Evolutionary conservation across 2,113 vertebrate species (phyloP).

Genomic region (Apistogramma diplotaenia): DNA sequence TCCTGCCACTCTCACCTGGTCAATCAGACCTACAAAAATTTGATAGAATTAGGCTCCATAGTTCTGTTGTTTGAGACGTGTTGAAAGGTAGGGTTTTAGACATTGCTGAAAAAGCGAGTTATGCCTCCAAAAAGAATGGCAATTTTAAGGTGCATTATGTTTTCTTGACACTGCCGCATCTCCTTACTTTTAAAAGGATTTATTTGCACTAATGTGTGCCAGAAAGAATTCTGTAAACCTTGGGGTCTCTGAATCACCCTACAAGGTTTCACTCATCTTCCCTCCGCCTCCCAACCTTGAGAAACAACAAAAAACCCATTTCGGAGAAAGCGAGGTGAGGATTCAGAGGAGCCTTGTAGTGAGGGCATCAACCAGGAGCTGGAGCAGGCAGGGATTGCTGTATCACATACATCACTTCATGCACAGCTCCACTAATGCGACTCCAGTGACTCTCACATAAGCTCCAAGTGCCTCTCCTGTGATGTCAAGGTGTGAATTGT

Average conservation of each 20-base stretch:
- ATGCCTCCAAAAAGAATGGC: not conserved
- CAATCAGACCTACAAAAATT: too few relatives aligned
- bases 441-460: not conserved
- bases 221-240: not conserved
- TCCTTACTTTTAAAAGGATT: not conserved
- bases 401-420: not conserved
- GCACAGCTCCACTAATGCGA: not conserved
- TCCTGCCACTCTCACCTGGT: too few relatives aligned
- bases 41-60: too few relatives aligned
- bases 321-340: not conserved
- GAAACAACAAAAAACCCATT: not conserved
- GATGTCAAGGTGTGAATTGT: conserved; percentile 26
- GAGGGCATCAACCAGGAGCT: not conserved
- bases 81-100: not conserved
- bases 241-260: not conserved
- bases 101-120: not conserved
- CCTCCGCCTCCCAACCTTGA: not conserved
- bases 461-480: not conserved
- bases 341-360: not conserved
- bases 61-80: too few relatives aligned
- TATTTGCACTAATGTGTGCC: not conserved
- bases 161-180: not conserved
- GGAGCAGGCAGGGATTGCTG: not conserved
- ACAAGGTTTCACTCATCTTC: not conserved
- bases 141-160: not conserved